Percentiles rank a stretch among this genome's conserved stretches.
These are phyloP conservation scores for Drosophila pectinifera DNA, from an alignment of 1,140 invertebrate genomes.

Conservation along the genomic window DNA sequence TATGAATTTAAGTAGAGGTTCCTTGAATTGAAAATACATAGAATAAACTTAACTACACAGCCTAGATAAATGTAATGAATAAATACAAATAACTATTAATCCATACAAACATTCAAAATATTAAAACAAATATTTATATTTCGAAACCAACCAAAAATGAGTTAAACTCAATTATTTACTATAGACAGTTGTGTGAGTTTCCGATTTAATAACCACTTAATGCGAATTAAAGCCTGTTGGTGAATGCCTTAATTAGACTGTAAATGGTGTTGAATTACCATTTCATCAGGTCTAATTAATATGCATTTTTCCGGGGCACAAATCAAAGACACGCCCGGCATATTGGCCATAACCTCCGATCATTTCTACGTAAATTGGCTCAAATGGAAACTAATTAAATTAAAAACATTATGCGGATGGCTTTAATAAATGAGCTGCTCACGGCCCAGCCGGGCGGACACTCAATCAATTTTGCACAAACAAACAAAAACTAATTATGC, in stretches of 20 bases:
- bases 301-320: constrained; percentile 9
- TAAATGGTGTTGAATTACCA: constrained; percentile 19
- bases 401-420: constrained; percentile 49
- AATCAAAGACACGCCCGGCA: constrained; percentile 17
- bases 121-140: not conserved
- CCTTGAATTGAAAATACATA: not conserved
- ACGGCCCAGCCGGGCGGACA: constrained; percentile 29
- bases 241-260: constrained; percentile 9
- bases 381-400: constrained; percentile 62
- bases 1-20: not conserved
- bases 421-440: constrained; percentile 45
- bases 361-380: constrained; percentile 43
- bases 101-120: not conserved
- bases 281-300: constrained; percentile 29
- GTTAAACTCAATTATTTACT: no score
- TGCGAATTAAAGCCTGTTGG: constrained; percentile 11
- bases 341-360: not conserved
- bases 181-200: not conserved
- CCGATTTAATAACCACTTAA: constrained; percentile 23
- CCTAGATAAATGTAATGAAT: not conserved
- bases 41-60: not conserved
- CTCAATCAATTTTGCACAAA: constrained; percentile 72
- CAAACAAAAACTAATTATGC: constrained; percentile 66
- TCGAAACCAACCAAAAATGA: not conserved
- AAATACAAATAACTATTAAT: no score